phyloP scores from a whole-genome alignment of 2,797 vertebrate species.

The Syndactyla subalaris region DNA sequence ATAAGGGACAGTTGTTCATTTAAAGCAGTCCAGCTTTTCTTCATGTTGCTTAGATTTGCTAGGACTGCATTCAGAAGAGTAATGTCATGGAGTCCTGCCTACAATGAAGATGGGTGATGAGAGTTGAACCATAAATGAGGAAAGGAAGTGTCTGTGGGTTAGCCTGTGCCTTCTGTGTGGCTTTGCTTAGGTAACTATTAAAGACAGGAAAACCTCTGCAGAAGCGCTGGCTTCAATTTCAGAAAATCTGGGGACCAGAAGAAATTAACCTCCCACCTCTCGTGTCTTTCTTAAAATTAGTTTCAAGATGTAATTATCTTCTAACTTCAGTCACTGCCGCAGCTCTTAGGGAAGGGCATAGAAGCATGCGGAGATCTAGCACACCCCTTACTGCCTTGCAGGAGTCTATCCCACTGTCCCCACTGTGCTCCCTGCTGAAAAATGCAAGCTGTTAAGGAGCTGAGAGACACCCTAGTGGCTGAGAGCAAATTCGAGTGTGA shows the following conservation, averaged over 20 bases:
- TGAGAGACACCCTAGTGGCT: background rate
- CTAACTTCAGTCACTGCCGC: background rate
- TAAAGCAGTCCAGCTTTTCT: background rate
- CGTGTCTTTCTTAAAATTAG: background rate
- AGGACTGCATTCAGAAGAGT: background rate
- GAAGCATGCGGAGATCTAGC: background rate
- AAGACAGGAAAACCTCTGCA: background rate
- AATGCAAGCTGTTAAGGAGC: background rate
- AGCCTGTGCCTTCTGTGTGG: fast-evolving
- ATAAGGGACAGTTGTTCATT: fast-evolving
- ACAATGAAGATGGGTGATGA: background rate
- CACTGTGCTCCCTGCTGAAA: background rate
- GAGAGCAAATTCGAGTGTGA: background rate
- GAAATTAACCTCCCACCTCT: background rate
- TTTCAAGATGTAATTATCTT: background rate
- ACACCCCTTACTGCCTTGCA: background rate
- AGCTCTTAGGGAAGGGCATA: fast-evolving
- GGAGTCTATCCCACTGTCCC: background rate
- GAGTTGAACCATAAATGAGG: background rate
- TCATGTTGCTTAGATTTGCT: background rate
- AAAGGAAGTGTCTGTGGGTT: background rate
- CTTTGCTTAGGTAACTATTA: background rate
- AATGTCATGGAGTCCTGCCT: background rate
- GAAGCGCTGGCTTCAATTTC: background rate
- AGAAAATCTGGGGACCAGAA: background rate